Evolutionary conservation across 2,797 vertebrate genomes (phyloP).

Genomic region (Cyprinella venusta): DNA sequence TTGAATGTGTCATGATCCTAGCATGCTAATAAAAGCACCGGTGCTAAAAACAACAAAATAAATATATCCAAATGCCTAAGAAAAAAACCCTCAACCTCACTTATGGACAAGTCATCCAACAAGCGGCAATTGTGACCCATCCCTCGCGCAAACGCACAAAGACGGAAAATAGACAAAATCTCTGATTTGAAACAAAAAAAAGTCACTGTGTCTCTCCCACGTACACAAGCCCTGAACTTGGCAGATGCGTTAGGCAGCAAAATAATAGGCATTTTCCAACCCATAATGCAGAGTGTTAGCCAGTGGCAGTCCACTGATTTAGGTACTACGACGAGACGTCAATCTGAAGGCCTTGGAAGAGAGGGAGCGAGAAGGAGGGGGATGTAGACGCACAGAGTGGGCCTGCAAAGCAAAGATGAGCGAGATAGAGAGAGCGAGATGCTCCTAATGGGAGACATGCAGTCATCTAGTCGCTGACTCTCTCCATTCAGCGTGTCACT

Average conservation of each 20-base stretch:
- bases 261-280: constrained; percentile 89
- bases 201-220: constrained; percentile 33
- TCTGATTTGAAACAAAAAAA: constrained; percentile 47
- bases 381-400: constrained; percentile 67
- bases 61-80: constrained; percentile 29
- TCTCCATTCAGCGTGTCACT: constrained; percentile 89
- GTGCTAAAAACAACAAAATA: background rate
- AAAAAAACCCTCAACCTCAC: constrained; percentile 72
- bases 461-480: constrained; percentile 77
- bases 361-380: constrained; percentile 61
- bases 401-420: constrained; percentile 74
- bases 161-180: constrained; percentile 35
- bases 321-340: constrained; percentile 84
- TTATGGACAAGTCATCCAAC: background rate
- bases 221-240: constrained; percentile 61
- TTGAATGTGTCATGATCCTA: background rate
- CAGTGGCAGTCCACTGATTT: constrained; percentile 85
- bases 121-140: background rate
- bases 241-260: constrained; percentile 58
- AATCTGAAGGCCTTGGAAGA: constrained; percentile 78
- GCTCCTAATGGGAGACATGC: constrained; percentile 90
- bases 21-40: background rate
- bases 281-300: constrained; percentile 89
- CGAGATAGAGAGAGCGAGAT: constrained; percentile 75
- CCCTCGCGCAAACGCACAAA: constrained; percentile 66